Evolutionary conservation across 2,113 vertebrate species (phyloP).

Genomic region (Ameiurus melas): DNA sequence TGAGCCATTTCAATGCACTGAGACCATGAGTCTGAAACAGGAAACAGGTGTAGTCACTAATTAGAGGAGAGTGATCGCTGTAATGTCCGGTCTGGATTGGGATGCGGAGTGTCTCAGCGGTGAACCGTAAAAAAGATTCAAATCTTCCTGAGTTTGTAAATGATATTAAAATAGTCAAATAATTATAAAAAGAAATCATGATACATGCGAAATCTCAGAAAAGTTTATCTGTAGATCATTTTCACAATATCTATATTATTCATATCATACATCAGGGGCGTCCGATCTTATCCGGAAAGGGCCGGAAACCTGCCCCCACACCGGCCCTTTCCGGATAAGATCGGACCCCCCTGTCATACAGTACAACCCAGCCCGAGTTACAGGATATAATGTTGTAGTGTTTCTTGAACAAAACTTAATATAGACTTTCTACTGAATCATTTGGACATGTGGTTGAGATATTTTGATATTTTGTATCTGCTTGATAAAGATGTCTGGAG

Average conservation of each 20-base stretch:
- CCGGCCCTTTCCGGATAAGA: too few relatives aligned
- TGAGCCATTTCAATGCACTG: not conserved
- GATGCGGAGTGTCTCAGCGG: not conserved
- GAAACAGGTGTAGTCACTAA: conserved; percentile 1
- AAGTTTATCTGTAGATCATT: not conserved
- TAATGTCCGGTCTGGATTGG: not conserved
- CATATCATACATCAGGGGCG: not conserved
- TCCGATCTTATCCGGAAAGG: too few relatives aligned
- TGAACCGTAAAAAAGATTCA: not conserved
- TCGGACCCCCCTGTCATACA: too few relatives aligned
- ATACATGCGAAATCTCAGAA: not conserved
- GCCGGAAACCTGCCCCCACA: too few relatives aligned
- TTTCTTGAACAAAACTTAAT: not conserved
- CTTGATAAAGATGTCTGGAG: conserved; percentile 2
- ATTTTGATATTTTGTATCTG: conserved; percentile 5
- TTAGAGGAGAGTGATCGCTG: not conserved
- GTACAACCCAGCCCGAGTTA: not conserved
- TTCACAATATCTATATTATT: not conserved
- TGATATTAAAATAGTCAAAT: not conserved
- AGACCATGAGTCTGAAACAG: not conserved
- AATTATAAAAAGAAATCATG: not conserved
- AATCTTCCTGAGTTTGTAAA: not conserved
- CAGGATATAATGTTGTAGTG: not conserved
- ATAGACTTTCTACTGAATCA: not conserved
- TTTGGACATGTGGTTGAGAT: conserved; percentile 2